These are phyloP conservation scores for Allolobophora icterica DNA, from an alignment of 2,888 invertebrate genomes.

Conservation along the genomic window DNA sequence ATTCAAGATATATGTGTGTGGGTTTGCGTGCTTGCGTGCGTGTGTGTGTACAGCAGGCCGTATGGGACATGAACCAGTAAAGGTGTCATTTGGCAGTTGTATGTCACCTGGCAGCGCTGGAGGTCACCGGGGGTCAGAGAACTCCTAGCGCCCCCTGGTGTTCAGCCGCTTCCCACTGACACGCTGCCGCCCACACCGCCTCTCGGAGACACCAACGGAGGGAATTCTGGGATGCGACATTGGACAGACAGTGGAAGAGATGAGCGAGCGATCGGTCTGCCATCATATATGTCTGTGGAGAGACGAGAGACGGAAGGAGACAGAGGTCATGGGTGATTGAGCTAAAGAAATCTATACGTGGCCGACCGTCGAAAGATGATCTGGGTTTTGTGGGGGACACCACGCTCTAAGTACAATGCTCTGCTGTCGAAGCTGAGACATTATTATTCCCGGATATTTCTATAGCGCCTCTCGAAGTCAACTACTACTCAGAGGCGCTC, in stretches of 20 bases:
- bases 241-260: not conserved
- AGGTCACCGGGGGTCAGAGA: conserved; percentile 14
- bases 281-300: not conserved
- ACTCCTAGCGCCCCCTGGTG: not conserved
- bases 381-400: too few relatives aligned
- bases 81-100: not conserved
- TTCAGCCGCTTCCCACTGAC: not conserved
- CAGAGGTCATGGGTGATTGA: not conserved
- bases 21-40: too few relatives aligned
- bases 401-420: too few relatives aligned
- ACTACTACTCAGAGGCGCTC: too few relatives aligned
- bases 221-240: not conserved
- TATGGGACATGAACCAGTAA: not conserved
- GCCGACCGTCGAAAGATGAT: not conserved
- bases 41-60: too few relatives aligned
- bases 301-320: not conserved
- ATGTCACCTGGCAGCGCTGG: not conserved
- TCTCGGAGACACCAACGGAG: not conserved
- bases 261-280: not conserved
- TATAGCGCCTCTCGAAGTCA: too few relatives aligned
- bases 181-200: not conserved
- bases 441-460: too few relatives aligned
- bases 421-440: not conserved
- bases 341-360: not conserved
- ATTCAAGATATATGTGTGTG: too few relatives aligned